phyloP scores from a whole-genome alignment of 1,140 invertebrate species.

The Dysdera silvatica region DNA sequence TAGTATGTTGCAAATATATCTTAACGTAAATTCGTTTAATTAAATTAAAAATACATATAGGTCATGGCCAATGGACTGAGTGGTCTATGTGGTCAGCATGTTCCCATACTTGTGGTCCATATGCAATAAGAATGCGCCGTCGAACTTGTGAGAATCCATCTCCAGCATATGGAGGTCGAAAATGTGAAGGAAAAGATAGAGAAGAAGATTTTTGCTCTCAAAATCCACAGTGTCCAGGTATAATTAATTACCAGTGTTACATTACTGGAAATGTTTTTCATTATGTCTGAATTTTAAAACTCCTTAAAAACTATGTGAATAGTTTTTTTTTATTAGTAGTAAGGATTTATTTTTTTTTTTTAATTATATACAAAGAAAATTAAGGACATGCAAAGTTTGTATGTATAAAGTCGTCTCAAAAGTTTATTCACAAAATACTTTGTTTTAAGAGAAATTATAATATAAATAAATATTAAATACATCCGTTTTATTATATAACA shows the following conservation, averaged over 20 bases:
- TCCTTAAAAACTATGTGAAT: too few relatives aligned
- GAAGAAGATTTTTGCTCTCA: constrained; percentile 67
- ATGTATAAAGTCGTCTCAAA: too few relatives aligned
- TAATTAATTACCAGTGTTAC: background rate
- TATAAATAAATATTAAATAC: too few relatives aligned
- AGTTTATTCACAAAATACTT: too few relatives aligned
- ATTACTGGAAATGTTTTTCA: background rate
- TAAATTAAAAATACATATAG: too few relatives aligned
- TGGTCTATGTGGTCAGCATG: constrained; percentile 47
- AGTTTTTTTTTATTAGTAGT: too few relatives aligned
- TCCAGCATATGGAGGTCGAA: constrained; percentile 42
- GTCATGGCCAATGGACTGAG: constrained; percentile 41
- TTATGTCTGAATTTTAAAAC: constrained; percentile 6
- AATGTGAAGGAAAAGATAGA: constrained; percentile 43
- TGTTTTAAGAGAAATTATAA: too few relatives aligned
- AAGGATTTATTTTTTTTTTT: background rate
- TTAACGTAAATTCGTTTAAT: too few relatives aligned
- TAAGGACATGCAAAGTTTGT: too few relatives aligned
- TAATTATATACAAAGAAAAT: too few relatives aligned
- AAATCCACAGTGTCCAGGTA: constrained; percentile 48
- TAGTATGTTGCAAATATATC: too few relatives aligned
- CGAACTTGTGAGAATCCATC: constrained; percentile 40
- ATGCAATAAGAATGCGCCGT: constrained; percentile 50
- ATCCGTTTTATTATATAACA: too few relatives aligned
- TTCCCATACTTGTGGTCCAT: constrained; percentile 54